Evolutionary conservation across 2,113 vertebrate genomes (phyloP), one percentile per base, ranked within the genome.

Genomic region (Craseonycteris thonglongyai): DNA sequence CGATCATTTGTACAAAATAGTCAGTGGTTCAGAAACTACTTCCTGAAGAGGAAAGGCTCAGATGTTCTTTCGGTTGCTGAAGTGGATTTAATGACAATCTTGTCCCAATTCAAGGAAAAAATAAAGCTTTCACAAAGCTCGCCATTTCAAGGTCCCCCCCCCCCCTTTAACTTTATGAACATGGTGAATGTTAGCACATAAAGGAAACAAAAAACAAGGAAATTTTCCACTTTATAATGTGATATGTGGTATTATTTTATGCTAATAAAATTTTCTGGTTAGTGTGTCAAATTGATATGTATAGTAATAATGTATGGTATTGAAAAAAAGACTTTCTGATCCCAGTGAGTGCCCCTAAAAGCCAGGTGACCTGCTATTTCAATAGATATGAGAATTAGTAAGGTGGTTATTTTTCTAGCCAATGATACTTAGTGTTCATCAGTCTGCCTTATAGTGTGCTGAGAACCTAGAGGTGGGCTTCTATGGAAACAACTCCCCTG

Each of bases 61-160:
- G 45, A 5, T 26, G 38, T 45, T 74, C 80, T 80, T 54, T 79
- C 69, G 75, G 12, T 16, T 61, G 35, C 24, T 51, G 13, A 38
- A 30, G 45, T 68, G 13, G 7, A 42, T 65, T 66, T 2, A 2
- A 2, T 66, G 89, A 28, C 18, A 47, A 4, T 69, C 49, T 79
- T 38, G 61, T 40, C 81, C 82, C 18, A 40, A 40, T 45, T 93
- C 58, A 76, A 69, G 89, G 68, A 42, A 74, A 47, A 92, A 90
- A 54, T 40, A 42, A 81, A 82, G 7, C 58, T 38, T n/a, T 1
- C 10, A 6, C 61, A 28, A 66, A 81, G 42, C 19, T 54, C 14
- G 91, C 47, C 4, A 11, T 78, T 72, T 85, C 65, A 76, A 94
- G 28, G 6, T 84, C 54, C 51, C 49, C 22, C 54, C 51, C 49